Conservation (phyloP, 2,113 vertebrate species). For the Nansenia antarctica region DNA sequence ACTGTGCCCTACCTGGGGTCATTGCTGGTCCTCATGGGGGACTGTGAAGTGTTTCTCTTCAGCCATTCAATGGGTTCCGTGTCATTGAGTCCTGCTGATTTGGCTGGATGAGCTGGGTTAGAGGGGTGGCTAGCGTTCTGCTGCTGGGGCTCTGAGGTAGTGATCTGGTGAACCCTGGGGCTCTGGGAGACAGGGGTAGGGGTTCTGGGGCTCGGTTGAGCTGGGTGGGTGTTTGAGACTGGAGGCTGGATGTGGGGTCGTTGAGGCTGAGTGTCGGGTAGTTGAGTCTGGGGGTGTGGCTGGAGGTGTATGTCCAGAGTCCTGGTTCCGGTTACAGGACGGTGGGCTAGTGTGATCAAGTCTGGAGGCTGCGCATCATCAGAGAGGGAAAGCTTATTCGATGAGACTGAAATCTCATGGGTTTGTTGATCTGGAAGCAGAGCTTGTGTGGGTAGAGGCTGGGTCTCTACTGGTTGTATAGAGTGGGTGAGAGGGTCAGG, state of each 20-base stretch:
- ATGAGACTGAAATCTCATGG: too few species aligned
- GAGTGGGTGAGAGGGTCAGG: neutral
- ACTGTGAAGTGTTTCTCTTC: conserved; percentile 75
- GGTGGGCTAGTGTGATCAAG: neutral
- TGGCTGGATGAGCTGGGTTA: conserved; percentile 19
- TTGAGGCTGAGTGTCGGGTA: too few species aligned
- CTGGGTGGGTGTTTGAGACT: conserved; percentile 5
- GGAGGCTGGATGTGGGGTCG: too few species aligned
- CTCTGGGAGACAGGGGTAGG: conserved; percentile 2
- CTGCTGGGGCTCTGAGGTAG: conserved; percentile 22
- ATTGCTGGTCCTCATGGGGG: conserved; percentile 69
- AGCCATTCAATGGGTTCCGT: conserved; percentile 53
- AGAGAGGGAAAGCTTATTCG: too few species aligned
- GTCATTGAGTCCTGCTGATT: conserved; percentile 36
- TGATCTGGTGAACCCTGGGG: conserved; percentile 22
- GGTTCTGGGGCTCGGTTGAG: neutral
- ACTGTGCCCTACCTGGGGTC: conserved; percentile 59
- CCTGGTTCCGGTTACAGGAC: neutral
- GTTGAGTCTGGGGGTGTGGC: conserved; percentile 14
- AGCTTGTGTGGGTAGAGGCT: neutral
- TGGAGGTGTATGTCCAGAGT: conserved; percentile 11
- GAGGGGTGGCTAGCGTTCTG: conserved; percentile 42
- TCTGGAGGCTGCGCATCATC: too few species aligned
- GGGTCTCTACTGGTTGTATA: neutral
- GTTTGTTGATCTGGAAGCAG: too few species aligned